Evolutionary conservation across 2,113 vertebrate genomes (phyloP).

Genomic region (Garra rufa): DNA sequence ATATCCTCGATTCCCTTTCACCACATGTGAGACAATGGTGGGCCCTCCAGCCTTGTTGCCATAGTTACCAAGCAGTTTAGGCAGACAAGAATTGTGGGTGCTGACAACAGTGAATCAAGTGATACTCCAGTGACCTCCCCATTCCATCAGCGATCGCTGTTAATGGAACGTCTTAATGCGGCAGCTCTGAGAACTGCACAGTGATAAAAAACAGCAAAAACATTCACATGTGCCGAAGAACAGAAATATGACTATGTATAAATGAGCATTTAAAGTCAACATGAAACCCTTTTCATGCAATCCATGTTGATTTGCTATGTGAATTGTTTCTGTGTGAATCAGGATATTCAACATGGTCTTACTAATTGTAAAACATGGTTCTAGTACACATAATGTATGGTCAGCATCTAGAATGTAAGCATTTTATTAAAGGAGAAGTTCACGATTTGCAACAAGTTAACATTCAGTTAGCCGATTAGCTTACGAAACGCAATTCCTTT

Average conservation of each 20-base stretch:
- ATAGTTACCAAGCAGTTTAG: constrained; percentile 78
- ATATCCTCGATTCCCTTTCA: constrained; percentile 30
- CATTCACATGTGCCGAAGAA: background rate
- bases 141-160: constrained; percentile 18
- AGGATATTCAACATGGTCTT: background rate
- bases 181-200: constrained; percentile 10
- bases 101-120: constrained; percentile 52
- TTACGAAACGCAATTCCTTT: no score
- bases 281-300: background rate
- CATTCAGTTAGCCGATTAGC: no score
- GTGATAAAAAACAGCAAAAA: background rate
- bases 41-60: constrained; percentile 71
- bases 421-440: no score
- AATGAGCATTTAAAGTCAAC: background rate
- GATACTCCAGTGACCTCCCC: constrained; percentile 73
- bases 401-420: no score
- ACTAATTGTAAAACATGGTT: no score
- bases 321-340: background rate
- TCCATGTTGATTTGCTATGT: background rate
- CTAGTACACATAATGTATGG: no score
- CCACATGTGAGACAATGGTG: constrained; percentile 50
- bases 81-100: constrained; percentile 52
- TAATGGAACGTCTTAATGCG: constrained; percentile 32
- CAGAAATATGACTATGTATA: background rate
- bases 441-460: no score